Percentiles rank a stretch among this genome's conserved stretches.
Evolutionary conservation across 2,888 invertebrate species (phyloP).

Genomic region (Lycophotia porphyrea): DNA sequence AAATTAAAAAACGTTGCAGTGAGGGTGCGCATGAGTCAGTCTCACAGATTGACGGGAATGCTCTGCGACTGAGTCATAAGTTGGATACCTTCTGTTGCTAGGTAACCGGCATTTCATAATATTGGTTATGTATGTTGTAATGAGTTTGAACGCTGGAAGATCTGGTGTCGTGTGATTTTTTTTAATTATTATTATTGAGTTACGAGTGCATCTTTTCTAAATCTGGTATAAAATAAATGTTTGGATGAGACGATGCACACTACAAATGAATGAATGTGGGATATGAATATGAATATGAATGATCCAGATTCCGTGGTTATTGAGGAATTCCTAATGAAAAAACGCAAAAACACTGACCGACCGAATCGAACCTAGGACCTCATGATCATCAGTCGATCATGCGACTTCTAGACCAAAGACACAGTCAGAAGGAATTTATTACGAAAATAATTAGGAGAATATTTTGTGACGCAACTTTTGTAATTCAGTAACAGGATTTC

Average conservation of each 20-base stretch:
- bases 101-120: conserved; percentile 36
- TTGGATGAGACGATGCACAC: too few species aligned
- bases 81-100: conserved; percentile 37
- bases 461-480: too few species aligned
- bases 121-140: conserved; percentile 1
- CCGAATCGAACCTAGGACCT: too few species aligned
- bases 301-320: not conserved
- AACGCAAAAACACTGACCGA: too few species aligned
- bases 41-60: conserved; percentile 62
- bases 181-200: not conserved
- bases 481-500: too few species aligned
- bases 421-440: too few species aligned
- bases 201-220: rapidly evolving
- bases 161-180: not conserved
- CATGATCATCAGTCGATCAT: too few species aligned
- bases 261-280: not conserved
- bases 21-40: conserved; percentile 63
- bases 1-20: conserved; percentile 61
- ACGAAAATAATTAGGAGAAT: too few species aligned
- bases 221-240: not conserved
- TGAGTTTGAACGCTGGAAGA: not conserved
- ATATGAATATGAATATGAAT: too few species aligned
- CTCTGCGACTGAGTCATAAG: conserved; percentile 51
- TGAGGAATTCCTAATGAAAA: too few species aligned
- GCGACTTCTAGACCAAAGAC: too few species aligned